Percentiles rank a stretch among this genome's conserved stretches.
Evolutionary conservation across 1,140 invertebrate genomes (phyloP).

Genomic region (Teleogryllus occipitalis): DNA sequence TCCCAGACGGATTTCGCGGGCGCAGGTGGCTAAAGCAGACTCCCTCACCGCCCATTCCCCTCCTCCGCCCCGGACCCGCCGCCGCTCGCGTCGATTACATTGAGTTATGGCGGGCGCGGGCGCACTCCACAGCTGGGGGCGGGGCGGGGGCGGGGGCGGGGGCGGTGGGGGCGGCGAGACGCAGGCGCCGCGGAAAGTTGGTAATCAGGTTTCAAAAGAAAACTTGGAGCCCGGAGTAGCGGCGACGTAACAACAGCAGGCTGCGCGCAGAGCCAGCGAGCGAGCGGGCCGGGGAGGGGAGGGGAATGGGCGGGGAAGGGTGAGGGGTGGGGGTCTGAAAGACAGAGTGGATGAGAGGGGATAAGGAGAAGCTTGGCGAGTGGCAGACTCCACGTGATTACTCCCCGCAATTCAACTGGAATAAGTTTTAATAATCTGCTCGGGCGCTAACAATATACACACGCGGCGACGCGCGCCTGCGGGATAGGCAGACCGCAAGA

Average conservation of each 20-base stretch:
- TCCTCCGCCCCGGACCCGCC: no score
- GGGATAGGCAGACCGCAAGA: no score
- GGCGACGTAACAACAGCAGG: neutral
- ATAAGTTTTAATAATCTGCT: neutral
- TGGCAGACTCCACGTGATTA: neutral
- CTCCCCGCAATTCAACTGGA: neutral
- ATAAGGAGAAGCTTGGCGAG: neutral
- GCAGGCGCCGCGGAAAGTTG: neutral
- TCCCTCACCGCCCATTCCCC: no score
- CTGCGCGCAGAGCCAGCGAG: neutral
- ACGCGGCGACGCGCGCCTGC: no score
- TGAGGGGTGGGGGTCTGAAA: neutral
- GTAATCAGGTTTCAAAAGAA: constrained; percentile 5
- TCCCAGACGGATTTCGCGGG: no score
- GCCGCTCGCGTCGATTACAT: neutral
- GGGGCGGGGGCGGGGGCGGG: no score
- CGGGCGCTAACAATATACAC: neutral
- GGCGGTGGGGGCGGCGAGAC: no score
- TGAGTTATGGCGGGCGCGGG: neutral
- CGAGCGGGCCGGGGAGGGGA: no score
- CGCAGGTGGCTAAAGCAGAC: no score
- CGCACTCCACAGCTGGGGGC: neutral
- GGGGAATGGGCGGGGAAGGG: no score
- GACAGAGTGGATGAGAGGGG: neutral
- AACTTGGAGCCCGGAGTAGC: neutral